phyloP scores from a whole-genome alignment of 1,140 invertebrate species.

The Camponotus floridanus region DNA sequence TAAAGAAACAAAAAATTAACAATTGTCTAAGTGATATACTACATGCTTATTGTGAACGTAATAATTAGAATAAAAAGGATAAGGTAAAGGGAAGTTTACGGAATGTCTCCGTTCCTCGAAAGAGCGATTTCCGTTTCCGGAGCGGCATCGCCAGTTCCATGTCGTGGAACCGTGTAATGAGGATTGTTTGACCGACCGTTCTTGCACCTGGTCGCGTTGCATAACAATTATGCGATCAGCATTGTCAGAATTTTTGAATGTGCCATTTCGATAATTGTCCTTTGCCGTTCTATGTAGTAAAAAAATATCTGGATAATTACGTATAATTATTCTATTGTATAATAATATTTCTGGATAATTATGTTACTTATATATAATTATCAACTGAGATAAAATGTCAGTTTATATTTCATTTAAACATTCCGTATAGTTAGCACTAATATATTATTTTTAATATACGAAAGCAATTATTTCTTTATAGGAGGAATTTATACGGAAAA shows the following conservation, averaged over 20 bases:
- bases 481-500: neutral
- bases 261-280: conserved; percentile 10
- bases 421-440: no score
- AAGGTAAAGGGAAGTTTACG: conserved; percentile 34
- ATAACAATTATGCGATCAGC: conserved; percentile 37
- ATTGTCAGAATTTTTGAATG: conserved; percentile 22
- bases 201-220: conserved; percentile 50
- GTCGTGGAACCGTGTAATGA: conserved; percentile 35
- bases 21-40: neutral
- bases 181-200: conserved; percentile 48
- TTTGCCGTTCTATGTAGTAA: conserved; percentile 32
- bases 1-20: conserved; percentile 25
- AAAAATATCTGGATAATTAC: neutral
- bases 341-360: no score
- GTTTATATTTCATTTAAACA: no score
- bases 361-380: no score
- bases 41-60: conserved; percentile 14
- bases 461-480: neutral
- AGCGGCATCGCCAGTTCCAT: conserved; percentile 49
- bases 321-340: neutral
- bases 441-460: neutral
- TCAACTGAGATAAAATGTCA: no score
- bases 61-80: neutral
- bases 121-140: conserved; percentile 44
- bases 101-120: conserved; percentile 45